Conservation (phyloP, 30 jellyfish, hydroid and myxozoan genomes). For the Chrysaora quinquecirrha region DNA sequence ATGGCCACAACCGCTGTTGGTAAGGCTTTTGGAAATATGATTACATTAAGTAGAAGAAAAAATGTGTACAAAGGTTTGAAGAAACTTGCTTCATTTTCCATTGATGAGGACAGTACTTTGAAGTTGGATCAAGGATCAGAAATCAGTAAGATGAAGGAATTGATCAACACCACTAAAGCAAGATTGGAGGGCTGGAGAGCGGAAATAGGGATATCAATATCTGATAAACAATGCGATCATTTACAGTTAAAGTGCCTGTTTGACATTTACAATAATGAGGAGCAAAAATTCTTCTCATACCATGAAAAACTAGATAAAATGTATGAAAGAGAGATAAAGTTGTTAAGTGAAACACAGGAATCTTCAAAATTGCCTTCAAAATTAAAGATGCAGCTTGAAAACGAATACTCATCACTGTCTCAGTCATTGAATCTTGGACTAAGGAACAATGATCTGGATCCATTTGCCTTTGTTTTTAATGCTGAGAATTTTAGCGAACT, state of each 20-base stretch:
- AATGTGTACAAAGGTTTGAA: constrained; percentile 22
- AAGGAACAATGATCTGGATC: constrained; percentile 26
- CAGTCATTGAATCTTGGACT: constrained; percentile 32
- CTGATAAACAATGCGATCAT: constrained; percentile 10
- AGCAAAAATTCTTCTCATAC: constrained; percentile 28
- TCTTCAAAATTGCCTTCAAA: constrained; percentile 17
- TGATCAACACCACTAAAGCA: constrained; percentile 22
- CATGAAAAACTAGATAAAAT: constrained; percentile 7
- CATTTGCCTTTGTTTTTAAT: background rate
- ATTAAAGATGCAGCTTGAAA: constrained; percentile 20
- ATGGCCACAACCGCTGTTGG: constrained; percentile 40
- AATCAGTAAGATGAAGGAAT: constrained; percentile 3
- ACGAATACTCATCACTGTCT: constrained; percentile 20
- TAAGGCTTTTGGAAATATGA: constrained; percentile 13
- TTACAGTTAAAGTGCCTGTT: constrained; percentile 14
- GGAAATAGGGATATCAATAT: constrained; percentile 4
- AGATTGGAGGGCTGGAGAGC: constrained; percentile 38
- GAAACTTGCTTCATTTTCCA: background rate
- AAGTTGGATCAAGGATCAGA: constrained; percentile 31
- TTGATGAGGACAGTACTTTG: constrained; percentile 17
- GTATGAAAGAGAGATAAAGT: constrained; percentile 3
- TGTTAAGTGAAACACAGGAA: constrained; percentile 29
- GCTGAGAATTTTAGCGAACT: background rate
- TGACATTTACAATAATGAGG: constrained; percentile 29
- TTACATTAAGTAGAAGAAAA: constrained; percentile 13